Percentiles rank a stretch among this genome's conserved stretches.
Evolutionary conservation across 2,888 invertebrate genomes (phyloP).

Genomic region (Caenorhabditis angaria): DNA sequence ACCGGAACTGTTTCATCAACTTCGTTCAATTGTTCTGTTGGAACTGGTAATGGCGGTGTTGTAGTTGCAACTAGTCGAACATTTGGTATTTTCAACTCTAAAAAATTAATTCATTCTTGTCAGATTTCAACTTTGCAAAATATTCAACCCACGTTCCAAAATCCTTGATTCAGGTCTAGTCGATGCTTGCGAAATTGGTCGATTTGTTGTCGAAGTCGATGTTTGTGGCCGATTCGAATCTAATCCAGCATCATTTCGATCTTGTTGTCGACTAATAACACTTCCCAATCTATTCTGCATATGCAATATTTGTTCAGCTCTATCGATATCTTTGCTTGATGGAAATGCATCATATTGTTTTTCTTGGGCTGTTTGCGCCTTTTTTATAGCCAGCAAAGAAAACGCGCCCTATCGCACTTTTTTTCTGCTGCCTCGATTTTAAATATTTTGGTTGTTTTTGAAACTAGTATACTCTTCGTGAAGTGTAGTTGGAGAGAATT

Average conservation of each 20-base stretch:
- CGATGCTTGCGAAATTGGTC: constrained; percentile 3
- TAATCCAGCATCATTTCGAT: not conserved
- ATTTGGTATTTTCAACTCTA: constrained; percentile 10
- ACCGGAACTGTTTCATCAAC: not conserved
- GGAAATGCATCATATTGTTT: constrained; percentile 40
- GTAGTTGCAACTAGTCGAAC: not conserved
- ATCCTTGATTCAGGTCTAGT: constrained; percentile 2
- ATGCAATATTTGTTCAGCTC: constrained; percentile 30
- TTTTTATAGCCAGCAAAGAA: too few species aligned
- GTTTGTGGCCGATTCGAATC: not conserved
- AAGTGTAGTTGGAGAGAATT: too few species aligned
- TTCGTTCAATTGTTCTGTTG: not conserved
- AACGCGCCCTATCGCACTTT: too few species aligned
- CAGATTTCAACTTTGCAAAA: not conserved
- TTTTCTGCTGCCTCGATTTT: too few species aligned
- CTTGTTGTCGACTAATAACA: not conserved
- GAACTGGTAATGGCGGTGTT: not conserved
- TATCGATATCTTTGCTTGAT: constrained; percentile 24
- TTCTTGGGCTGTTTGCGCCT: constrained; percentile 19
- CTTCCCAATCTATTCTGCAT: constrained; percentile 11
- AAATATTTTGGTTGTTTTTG: too few species aligned
- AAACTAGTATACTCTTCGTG: too few species aligned
- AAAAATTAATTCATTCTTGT: too few species aligned
- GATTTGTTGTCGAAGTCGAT: not conserved
- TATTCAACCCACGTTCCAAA: not conserved